phyloP scores from a whole-genome alignment of 2,797 vertebrate species.

The Chloroceryle amazona region DNA sequence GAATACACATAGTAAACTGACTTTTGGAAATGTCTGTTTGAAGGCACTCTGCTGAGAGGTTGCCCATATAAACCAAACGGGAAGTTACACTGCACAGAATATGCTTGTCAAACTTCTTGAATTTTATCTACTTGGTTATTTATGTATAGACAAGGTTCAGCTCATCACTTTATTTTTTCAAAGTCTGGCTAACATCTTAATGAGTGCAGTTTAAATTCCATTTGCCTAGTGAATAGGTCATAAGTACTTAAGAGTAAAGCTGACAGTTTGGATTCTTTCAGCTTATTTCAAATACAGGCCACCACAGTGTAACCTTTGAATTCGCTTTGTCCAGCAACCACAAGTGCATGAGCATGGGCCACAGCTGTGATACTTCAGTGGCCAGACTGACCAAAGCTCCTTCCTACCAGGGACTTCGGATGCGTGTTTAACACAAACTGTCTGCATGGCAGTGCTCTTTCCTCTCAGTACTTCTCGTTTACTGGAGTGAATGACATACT shows the following conservation, averaged over 20 bases:
- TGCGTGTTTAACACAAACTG: neutral
- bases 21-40: neutral
- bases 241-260: neutral
- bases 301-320: neutral
- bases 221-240: neutral
- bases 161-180: neutral
- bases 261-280: neutral
- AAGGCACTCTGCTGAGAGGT: neutral
- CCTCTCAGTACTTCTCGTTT: neutral
- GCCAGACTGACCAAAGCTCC: neutral
- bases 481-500: neutral
- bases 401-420: neutral
- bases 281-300: neutral
- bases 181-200: neutral
- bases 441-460: neutral
- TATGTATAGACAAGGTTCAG: neutral
- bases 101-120: neutral
- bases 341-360: neutral
- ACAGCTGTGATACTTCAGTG: neutral
- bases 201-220: neutral
- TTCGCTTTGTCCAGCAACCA: neutral
- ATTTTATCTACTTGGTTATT: neutral
- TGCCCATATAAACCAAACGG: neutral
- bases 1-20: neutral
- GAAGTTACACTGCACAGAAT: neutral